phyloP scores from a whole-genome alignment of 2,888 invertebrate species.

The Myathropa florea region DNA sequence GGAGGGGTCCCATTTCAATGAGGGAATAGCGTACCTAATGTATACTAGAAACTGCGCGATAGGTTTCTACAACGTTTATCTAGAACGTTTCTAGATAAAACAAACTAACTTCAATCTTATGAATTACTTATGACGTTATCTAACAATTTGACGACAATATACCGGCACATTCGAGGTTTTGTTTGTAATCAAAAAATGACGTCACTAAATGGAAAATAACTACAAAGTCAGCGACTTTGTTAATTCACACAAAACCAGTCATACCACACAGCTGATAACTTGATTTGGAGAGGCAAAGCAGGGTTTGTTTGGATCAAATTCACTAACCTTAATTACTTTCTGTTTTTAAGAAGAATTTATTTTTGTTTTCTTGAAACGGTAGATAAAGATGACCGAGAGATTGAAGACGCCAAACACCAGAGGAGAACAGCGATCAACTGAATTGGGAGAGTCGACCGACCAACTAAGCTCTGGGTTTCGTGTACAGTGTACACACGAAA shows the following conservation, averaged over 20 bases:
- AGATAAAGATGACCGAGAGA: neutral
- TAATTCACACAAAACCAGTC: neutral
- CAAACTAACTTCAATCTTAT: neutral
- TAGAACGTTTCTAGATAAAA: neutral
- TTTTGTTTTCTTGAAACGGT: neutral
- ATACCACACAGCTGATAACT: neutral
- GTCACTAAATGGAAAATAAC: constrained; percentile 10
- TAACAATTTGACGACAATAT: neutral
- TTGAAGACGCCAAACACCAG: constrained; percentile 11
- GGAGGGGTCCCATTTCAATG: neutral
- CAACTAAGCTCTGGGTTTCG: constrained; percentile 14
- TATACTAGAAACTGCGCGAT: constrained; percentile 14
- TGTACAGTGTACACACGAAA: neutral
- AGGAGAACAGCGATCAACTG: constrained; percentile 50
- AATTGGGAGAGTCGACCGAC: constrained; percentile 18
- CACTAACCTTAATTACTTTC: constrained; percentile 34
- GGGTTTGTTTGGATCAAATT: neutral
- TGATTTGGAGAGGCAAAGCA: neutral
- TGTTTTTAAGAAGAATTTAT: neutral
- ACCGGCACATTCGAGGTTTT: constrained; percentile 22
- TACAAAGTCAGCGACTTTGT: neutral
- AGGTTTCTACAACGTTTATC: neutral
- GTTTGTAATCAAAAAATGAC: constrained; percentile 54
- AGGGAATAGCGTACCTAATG: neutral
- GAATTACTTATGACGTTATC: constrained; percentile 4